Evolutionary conservation across 2,797 vertebrate species (phyloP).

Genomic region (Morelia viridis): DNA sequence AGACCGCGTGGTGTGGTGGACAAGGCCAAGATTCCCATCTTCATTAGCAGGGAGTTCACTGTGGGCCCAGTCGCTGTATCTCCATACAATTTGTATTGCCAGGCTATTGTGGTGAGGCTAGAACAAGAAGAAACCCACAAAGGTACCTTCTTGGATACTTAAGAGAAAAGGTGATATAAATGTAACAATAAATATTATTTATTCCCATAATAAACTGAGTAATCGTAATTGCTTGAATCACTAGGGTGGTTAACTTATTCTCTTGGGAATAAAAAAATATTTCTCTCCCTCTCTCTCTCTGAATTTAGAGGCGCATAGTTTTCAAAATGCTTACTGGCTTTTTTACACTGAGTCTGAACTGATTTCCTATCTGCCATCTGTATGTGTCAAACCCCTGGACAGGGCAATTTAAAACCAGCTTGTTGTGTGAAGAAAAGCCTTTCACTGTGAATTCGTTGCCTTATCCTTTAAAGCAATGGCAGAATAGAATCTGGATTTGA

Average conservation of each 20-base stretch:
- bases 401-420: not conserved
- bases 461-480: not conserved
- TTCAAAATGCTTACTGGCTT: not conserved
- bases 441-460: not conserved
- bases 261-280: not conserved
- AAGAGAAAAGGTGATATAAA: not conserved
- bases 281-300: too few species aligned
- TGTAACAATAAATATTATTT: not conserved
- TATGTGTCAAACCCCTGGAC: not conserved
- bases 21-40: not conserved
- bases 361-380: not conserved
- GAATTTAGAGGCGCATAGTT: too few species aligned
- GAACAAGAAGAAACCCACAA: not conserved
- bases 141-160: not conserved
- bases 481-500: not conserved
- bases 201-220: not conserved
- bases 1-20: not conserved
- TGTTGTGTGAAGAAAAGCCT: not conserved
- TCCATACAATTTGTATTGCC: not conserved
- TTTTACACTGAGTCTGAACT: not conserved
- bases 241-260: not conserved
- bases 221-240: not conserved
- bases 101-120: not conserved
- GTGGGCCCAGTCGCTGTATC: not conserved
- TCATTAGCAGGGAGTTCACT: not conserved